These are phyloP conservation scores for Oreochromis grahami DNA, from an alignment of 2,797 vertebrate genomes.

Conservation along the genomic window DNA sequence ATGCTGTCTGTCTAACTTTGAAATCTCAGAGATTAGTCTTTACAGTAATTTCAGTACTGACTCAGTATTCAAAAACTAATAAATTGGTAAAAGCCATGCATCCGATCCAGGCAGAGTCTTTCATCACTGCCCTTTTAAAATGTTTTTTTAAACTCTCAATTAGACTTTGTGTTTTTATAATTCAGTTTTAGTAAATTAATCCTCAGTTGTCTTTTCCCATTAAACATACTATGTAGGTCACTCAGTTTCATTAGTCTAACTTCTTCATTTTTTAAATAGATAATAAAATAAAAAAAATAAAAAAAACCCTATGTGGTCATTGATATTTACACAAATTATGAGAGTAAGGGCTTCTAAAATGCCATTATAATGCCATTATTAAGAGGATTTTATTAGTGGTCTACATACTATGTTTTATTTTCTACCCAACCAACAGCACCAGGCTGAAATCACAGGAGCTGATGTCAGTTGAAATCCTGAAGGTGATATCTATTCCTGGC, in stretches of 20 bases:
- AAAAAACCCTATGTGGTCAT: background rate
- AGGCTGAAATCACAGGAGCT: constrained; percentile 4
- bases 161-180: background rate
- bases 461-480: background rate
- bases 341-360: background rate
- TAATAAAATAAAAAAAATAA: background rate
- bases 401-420: background rate
- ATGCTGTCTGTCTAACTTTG: background rate
- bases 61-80: background rate
- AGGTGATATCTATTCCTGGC: constrained; percentile 42
- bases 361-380: background rate
- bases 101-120: background rate
- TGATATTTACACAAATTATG: background rate
- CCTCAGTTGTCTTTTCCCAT: background rate
- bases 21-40: background rate
- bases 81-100: background rate
- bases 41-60: background rate
- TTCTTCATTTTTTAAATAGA: background rate
- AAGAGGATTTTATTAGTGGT: background rate
- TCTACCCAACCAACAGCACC: background rate
- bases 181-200: background rate
- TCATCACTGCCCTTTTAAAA: background rate
- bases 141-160: background rate
- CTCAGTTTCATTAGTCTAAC: background rate
- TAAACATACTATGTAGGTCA: background rate